Evolutionary conservation across 2,113 vertebrate species (phyloP), one percentile per base, ranked within the genome.

Genomic region (Proterorhinus semilunaris): DNA sequence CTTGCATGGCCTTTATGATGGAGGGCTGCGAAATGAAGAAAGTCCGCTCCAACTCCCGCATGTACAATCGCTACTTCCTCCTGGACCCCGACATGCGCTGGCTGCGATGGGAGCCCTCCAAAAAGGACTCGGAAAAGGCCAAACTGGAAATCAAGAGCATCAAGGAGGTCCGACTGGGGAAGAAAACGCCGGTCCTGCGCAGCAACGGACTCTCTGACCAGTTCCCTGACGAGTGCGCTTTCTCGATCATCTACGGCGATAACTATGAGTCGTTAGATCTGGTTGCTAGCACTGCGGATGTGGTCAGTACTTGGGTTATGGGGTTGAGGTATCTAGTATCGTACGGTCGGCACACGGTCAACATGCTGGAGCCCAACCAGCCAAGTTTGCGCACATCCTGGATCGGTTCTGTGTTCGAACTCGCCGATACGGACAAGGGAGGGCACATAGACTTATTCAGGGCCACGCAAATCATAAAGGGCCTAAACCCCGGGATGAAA

Each of bases 1-100:
- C 95, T 74, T 97, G 95, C 90, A 96, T 97, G 90, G 94, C 95
- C 75, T 94, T 96, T 80, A 97, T 96, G 95, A 92, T 96, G 93
- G 95, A 97, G 88, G 96, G 95, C 64, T 96, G 95, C 1, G 95
- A 96, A 87, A 95, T 96, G 93, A 96, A 96, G 88, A 97, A 97
- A 74, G 95, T 96, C 49, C 95, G 95, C 65, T 96, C 95, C 82
- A 97, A 97, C 87, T 97, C 94, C 0, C 94, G 96, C 70, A 96
- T 96, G 94, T 96, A 96, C 92, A 95, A 93, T 88, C 94, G 96
- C 54, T 96, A 95, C 89, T 97, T 97, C 11, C 89, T 96, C 68
- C 91, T 97, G 73, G 95, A 96, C 0, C 87, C 95, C 0, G 95
- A 97, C 86, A 91, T 97, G 94, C 93, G 92, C 81, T 96, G 92